A percentile compares a stretch with the other conserved stretches of the same genome.
Conservation (phyloP, 1,140 invertebrate species). For the Mizuhopecten yessoensis region DNA sequence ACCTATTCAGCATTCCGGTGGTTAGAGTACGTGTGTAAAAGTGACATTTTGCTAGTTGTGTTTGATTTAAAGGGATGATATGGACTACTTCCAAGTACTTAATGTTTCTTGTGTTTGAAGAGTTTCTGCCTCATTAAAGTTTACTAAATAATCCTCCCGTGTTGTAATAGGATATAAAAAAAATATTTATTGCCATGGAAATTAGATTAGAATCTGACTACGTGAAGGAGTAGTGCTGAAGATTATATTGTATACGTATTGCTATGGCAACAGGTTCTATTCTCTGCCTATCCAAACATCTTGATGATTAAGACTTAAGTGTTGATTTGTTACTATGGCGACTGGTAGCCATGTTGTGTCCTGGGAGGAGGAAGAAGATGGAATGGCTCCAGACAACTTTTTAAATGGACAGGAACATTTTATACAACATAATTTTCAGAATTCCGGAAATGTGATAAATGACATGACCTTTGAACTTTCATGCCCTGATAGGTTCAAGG, state of each 20-base stretch:
- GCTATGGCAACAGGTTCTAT: background rate
- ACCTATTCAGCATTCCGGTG: background rate
- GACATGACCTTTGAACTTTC: constrained; percentile 19
- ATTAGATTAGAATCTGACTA: background rate
- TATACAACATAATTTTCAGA: constrained; percentile 16
- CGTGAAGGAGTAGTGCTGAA: background rate
- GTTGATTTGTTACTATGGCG: background rate
- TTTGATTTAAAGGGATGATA: background rate
- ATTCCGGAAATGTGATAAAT: constrained; percentile 16
- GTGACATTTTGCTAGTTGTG: background rate
- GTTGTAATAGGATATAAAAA: too few relatives aligned
- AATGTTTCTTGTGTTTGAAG: background rate
- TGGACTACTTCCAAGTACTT: background rate
- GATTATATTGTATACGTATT: background rate
- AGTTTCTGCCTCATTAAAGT: background rate
- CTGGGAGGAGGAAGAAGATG: background rate
- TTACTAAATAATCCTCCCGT: background rate
- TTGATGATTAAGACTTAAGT: background rate
- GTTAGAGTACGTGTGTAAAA: background rate
- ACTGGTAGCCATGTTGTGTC: background rate
- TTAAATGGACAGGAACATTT: background rate
- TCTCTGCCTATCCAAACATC: background rate
- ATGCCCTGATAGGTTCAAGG: constrained; percentile 74
- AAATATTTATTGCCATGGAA: background rate
- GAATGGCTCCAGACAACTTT: background rate